A percentile compares a stretch with the other conserved stretches of the same genome.
These are phyloP conservation scores for Pollenia angustigena DNA, from an alignment of 2,888 invertebrate species.

Conservation along the genomic window DNA sequence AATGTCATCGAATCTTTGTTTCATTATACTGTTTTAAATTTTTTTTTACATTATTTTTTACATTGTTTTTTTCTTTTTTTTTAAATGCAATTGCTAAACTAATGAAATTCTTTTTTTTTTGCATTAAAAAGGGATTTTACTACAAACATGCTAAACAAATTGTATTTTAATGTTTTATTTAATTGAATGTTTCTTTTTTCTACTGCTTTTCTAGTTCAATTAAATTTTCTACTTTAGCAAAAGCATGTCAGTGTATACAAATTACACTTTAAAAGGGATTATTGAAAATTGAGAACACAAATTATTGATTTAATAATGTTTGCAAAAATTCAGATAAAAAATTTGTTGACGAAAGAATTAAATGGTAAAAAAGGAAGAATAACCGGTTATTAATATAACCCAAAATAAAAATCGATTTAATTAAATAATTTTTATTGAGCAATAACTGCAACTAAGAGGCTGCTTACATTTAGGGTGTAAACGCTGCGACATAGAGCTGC, in stretches of 20 bases:
- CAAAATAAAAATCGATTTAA: no score
- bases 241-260: conserved; percentile 1
- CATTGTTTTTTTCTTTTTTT: not conserved
- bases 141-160: conserved; percentile 41
- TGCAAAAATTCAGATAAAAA: not conserved
- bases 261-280: not conserved
- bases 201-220: not conserved
- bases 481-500: no score
- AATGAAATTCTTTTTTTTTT: conserved; percentile 23
- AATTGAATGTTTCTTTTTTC: conserved; percentile 6
- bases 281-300: not conserved
- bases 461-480: no score
- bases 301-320: not conserved
- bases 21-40: not conserved
- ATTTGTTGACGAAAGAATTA: no score
- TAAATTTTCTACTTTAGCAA: conserved; percentile 10
- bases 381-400: no score
- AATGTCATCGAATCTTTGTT: conserved; percentile 33
- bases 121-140: conserved; percentile 13
- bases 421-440: no score
- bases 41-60: not conserved
- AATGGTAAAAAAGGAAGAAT: no score
- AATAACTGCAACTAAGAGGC: no score
- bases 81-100: conserved; percentile 14
- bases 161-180: conserved; percentile 47